phyloP scores from a whole-genome alignment of 2,797 vertebrate genomes.

The Enteromius fasciolatus region DNA sequence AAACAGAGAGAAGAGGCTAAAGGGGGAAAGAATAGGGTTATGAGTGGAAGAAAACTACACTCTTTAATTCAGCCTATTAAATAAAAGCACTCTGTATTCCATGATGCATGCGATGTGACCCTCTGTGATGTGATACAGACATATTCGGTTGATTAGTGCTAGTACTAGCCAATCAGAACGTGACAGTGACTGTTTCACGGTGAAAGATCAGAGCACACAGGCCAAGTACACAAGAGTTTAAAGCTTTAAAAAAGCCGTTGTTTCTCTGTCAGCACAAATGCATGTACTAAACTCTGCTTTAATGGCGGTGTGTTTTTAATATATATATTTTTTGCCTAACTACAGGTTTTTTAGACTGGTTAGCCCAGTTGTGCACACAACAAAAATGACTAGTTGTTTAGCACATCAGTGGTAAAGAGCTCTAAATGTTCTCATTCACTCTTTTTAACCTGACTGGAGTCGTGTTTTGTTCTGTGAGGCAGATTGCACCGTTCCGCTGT shows the following conservation, averaged over 20 bases:
- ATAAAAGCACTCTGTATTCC: conserved; percentile 10
- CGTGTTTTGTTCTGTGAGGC: conserved; percentile 56
- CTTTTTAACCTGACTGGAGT: neutral
- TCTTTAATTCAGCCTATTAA: conserved; percentile 59
- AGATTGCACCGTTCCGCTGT: conserved; percentile 57
- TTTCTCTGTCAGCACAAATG: conserved; percentile 43
- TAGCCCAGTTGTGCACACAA: neutral
- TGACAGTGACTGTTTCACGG: neutral
- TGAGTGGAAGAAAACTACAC: conserved; percentile 61
- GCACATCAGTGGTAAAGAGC: conserved; percentile 1
- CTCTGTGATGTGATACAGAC: neutral
- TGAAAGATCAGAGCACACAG: neutral
- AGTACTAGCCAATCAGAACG: neutral
- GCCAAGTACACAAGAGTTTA: neutral
- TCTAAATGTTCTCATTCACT: neutral
- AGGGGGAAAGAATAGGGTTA: conserved; percentile 62
- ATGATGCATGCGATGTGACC: neutral
- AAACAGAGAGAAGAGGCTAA: conserved; percentile 58
- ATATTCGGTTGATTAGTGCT: neutral
- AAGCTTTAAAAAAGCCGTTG: neutral
- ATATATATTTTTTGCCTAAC: neutral
- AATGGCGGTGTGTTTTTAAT: neutral
- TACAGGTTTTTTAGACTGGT: neutral
- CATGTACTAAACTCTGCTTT: neutral
- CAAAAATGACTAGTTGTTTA: neutral